phyloP scores from a whole-genome alignment of 1,140 invertebrate species.

The Brachionus paranguensis region DNA sequence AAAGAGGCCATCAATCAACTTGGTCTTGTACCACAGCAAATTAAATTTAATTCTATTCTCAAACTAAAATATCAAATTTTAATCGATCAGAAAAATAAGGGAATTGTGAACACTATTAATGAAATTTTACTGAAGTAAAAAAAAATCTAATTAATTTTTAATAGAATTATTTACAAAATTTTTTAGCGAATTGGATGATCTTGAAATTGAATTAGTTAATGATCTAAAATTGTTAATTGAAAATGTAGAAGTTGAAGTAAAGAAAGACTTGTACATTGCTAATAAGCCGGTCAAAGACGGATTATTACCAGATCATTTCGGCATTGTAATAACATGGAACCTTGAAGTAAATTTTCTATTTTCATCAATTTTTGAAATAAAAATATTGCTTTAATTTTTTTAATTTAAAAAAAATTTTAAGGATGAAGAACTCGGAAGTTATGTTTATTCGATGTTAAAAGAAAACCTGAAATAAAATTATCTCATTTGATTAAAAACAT shows the following conservation, averaged over 20 bases:
- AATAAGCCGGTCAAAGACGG: neutral
- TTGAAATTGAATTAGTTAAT: neutral
- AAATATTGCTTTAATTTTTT: neutral
- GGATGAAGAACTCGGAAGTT: constrained; percentile 36
- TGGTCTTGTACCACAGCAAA: constrained; percentile 10
- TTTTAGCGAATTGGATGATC: constrained; percentile 21
- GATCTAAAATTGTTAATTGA: neutral
- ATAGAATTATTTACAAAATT: neutral
- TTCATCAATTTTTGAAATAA: neutral
- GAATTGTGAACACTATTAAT: neutral
- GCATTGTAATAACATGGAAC: constrained; percentile 6
- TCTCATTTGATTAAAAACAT: no score
- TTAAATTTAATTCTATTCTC: constrained; percentile 25
- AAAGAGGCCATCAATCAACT: constrained; percentile 31
- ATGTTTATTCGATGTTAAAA: constrained; percentile 16
- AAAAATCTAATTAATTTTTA: neutral
- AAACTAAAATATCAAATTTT: constrained; percentile 8
- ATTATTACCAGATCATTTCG: neutral
- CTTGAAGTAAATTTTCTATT: neutral
- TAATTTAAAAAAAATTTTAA: neutral
- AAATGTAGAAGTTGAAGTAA: constrained; percentile 25
- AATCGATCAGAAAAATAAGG: neutral
- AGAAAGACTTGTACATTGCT: neutral
- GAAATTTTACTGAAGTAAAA: neutral
- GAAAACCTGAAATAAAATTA: neutral